These are phyloP conservation scores for Frankliniella intonsa DNA, from an alignment of 2,888 invertebrate genomes.

Conservation along the genomic window DNA sequence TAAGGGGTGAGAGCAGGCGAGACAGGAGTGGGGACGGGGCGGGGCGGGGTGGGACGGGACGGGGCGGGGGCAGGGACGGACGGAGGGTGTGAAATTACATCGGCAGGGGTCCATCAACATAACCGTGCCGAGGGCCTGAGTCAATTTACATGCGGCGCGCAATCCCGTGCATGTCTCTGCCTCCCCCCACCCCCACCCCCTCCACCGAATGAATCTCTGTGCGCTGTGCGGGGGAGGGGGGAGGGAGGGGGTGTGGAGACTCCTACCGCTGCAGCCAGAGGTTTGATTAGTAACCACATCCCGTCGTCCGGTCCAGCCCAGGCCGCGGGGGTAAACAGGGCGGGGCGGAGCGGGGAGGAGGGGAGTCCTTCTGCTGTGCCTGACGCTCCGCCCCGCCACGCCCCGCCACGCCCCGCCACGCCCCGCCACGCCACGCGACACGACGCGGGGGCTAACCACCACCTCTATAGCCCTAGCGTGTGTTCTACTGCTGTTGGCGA, in stretches of 20 bases:
- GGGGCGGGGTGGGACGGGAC: not conserved
- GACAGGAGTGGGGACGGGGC: no score
- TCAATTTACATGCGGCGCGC: not conserved
- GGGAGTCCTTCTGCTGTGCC: not conserved
- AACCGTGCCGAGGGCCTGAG: not conserved
- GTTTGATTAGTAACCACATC: not conserved
- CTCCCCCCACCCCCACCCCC: not conserved
- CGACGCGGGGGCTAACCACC: not conserved
- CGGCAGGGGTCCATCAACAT: slow-evolving; percentile 16
- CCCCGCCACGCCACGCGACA: not conserved
- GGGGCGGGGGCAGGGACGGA: not conserved
- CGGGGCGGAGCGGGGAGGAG: not conserved
- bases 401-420: not conserved
- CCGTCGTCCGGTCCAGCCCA: not conserved
- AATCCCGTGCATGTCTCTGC: not conserved
- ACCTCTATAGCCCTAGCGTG: no score
- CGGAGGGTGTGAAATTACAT: not conserved
- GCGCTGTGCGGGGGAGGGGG: not conserved
- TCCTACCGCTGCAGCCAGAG: not conserved
- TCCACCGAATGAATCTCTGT: not conserved
- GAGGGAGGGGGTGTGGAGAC: not conserved
- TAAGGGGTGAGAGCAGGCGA: not conserved
- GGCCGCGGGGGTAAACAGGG: no score
- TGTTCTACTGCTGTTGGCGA: not conserved
- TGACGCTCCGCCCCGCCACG: not conserved